Evolutionary conservation across 1,140 invertebrate genomes (phyloP).

Genomic region (Bactericera cockerelli): DNA sequence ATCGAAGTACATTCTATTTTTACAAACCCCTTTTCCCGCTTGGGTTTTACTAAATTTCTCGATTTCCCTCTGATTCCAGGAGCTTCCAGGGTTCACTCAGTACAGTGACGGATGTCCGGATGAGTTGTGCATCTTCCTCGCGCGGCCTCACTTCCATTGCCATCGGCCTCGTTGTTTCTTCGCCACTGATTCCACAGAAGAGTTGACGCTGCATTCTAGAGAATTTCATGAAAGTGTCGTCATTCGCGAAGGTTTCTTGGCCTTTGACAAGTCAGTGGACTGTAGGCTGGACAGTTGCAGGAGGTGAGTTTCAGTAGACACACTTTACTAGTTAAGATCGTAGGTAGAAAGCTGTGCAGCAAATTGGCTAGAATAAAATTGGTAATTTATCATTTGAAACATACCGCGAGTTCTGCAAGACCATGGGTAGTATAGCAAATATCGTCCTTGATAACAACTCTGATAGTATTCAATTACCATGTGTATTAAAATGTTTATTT

Average conservation of each 20-base stretch:
- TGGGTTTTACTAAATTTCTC: too few relatives aligned
- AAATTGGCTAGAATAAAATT: too few relatives aligned
- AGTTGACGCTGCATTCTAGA: conserved; percentile 51
- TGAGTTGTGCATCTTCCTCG: conserved; percentile 37
- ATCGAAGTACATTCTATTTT: too few relatives aligned
- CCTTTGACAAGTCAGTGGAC: conserved; percentile 61
- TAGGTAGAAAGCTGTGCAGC: too few relatives aligned
- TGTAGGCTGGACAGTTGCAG: conserved; percentile 51
- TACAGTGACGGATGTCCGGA: conserved; percentile 49
- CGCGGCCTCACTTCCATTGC: conserved; percentile 53
- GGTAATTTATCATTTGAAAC: too few relatives aligned
- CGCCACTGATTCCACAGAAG: conserved; percentile 47
- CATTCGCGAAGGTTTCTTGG: conserved; percentile 65
- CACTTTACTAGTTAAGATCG: too few relatives aligned
- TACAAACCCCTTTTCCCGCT: too few relatives aligned
- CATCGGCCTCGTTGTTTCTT: conserved; percentile 55
- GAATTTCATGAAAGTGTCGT: conserved; percentile 71
- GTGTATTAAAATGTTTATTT: too few relatives aligned
- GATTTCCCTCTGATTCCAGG: conserved; percentile 28
- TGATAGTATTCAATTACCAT: too few relatives aligned
- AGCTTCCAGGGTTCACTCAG: conserved; percentile 39
- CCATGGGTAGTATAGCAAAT: too few relatives aligned
- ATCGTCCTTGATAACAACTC: too few relatives aligned
- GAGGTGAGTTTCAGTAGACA: conserved; percentile 29
- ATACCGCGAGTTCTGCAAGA: too few relatives aligned